A percentile compares a stretch with the other conserved stretches of the same genome.
Evolutionary conservation across 2,113 vertebrate genomes (phyloP).

Genomic region (Poecilia latipinna): DNA sequence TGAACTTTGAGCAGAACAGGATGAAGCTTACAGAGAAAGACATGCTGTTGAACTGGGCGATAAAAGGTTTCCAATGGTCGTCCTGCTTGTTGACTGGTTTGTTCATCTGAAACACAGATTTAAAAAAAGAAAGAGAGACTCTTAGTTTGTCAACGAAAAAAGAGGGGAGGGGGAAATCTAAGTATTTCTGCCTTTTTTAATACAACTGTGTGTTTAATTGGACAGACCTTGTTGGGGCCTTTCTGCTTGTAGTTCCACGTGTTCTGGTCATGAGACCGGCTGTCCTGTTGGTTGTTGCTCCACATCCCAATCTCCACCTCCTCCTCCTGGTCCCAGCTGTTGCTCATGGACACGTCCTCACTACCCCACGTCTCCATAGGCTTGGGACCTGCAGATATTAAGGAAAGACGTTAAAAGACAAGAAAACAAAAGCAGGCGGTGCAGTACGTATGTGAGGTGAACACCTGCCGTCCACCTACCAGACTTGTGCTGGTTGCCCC

Average conservation of each 20-base stretch:
- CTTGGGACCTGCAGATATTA: slow-evolving; percentile 83
- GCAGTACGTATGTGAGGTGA: too few species aligned
- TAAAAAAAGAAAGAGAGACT: neutral
- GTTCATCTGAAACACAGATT: slow-evolving; percentile 83
- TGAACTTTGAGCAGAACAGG: neutral
- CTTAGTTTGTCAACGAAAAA: neutral
- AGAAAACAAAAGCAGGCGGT: neutral
- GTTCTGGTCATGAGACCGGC: slow-evolving; percentile 80
- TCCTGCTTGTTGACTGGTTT: slow-evolving; percentile 94
- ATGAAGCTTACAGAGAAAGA: slow-evolving; percentile 88
- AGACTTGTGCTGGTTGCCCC: slow-evolving; percentile 82
- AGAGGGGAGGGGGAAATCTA: neutral
- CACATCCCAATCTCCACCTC: slow-evolving; percentile 98
- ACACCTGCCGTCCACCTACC: slow-evolving; percentile 72
- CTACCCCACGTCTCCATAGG: slow-evolving; percentile 95
- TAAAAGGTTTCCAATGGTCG: slow-evolving; percentile 93
- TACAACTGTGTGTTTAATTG: neutral
- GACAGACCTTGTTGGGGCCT: slow-evolving; percentile 90
- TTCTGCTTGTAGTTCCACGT: slow-evolving; percentile 95
- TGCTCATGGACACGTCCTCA: slow-evolving; percentile 85
- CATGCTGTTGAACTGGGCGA: slow-evolving; percentile 95
- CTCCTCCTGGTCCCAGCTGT: slow-evolving; percentile 95
- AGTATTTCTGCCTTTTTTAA: neutral
- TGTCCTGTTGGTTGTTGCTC: slow-evolving; percentile 92
- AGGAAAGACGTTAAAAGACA: neutral